phyloP scores from a whole-genome alignment of 2,888 invertebrate species.

The Chrysomela aeneicollis region DNA sequence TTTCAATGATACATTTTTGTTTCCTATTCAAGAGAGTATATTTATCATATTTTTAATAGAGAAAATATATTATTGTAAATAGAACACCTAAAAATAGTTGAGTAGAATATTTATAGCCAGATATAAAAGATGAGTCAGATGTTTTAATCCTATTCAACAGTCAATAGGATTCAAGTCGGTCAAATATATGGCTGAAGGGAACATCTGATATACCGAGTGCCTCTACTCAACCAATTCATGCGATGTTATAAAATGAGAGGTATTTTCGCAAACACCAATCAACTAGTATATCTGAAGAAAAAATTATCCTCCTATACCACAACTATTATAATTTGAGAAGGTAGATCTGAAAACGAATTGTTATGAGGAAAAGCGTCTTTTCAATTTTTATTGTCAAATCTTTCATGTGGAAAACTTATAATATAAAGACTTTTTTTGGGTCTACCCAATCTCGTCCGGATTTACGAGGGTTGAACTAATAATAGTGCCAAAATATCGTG shows the following conservation, averaged over 20 bases:
- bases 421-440: too few species aligned
- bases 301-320: too few species aligned
- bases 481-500: background rate
- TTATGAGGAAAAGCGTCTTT: too few species aligned
- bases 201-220: constrained; percentile 71
- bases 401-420: too few species aligned
- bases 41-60: constrained; percentile 66
- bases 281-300: too few species aligned
- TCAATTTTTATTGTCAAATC: too few species aligned
- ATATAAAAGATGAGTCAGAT: constrained; percentile 23
- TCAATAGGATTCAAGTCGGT: constrained; percentile 40
- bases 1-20: constrained; percentile 69
- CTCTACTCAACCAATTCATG: constrained; percentile 59
- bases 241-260: background rate
- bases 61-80: constrained; percentile 58
- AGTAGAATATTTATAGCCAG: constrained; percentile 48
- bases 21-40: constrained; percentile 70
- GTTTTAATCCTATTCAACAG: constrained; percentile 25
- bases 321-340: too few species aligned
- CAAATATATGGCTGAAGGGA: constrained; percentile 46
- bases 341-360: too few species aligned
- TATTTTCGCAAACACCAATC: background rate
- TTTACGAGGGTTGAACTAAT: background rate
- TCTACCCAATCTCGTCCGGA: too few species aligned
- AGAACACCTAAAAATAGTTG: constrained; percentile 49